phyloP scores from a whole-genome alignment of 64 coral and sea anemone genomes.

The Hydrozoanthus tunicans region DNA sequence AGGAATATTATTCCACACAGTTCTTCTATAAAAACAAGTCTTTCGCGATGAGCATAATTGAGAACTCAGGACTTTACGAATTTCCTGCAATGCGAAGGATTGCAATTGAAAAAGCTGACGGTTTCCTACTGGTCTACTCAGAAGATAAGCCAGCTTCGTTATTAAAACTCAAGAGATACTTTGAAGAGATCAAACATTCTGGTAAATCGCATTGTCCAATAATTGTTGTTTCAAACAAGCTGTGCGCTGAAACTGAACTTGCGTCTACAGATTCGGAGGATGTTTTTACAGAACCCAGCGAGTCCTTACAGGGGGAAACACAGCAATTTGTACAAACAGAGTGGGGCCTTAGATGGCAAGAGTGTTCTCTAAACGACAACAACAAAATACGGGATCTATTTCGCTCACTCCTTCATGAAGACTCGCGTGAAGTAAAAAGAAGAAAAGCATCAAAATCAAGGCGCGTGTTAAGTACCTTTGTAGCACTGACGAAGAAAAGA shows the following conservation, averaged over 20 bases:
- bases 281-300: neutral
- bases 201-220: slow-evolving; percentile 30
- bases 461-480: neutral
- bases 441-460: neutral
- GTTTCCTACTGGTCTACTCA: slow-evolving; percentile 78
- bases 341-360: slow-evolving; percentile 27
- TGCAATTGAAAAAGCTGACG: slow-evolving; percentile 83
- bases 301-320: neutral
- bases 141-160: slow-evolving; percentile 65
- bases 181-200: slow-evolving; percentile 73
- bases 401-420: neutral
- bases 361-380: slow-evolving; percentile 4
- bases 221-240: slow-evolving; percentile 30
- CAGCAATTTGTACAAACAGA: neutral
- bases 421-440: neutral
- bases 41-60: slow-evolving; percentile 75
- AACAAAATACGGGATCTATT: neutral
- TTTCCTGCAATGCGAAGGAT: slow-evolving; percentile 93
- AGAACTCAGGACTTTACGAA: slow-evolving; percentile 86
- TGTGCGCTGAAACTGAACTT: neutral
- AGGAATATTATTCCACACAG: slow-evolving; percentile 79
- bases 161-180: slow-evolving; percentile 65
- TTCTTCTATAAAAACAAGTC: slow-evolving; percentile 57
- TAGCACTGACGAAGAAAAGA: slow-evolving; percentile 4
- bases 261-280: neutral